These are phyloP conservation scores for Hippoglossus hippoglossus DNA, from an alignment of 2,797 vertebrate genomes.

Conservation along the genomic window DNA sequence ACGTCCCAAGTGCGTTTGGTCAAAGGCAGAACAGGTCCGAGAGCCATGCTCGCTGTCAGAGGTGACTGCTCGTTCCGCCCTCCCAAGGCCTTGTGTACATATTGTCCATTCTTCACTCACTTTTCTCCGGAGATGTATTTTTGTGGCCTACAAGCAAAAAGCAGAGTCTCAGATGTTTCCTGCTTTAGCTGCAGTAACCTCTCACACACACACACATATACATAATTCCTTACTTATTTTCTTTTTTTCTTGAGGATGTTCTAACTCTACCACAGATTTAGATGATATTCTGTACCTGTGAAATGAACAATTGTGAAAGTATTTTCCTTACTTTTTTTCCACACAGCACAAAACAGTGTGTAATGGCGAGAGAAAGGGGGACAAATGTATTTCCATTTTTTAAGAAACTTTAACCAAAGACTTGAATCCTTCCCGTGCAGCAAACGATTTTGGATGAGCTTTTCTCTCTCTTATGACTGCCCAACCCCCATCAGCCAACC, in stretches of 20 bases:
- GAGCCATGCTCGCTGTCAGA: constrained; percentile 2
- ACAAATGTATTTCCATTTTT: constrained; percentile 51
- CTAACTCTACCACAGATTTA: constrained; percentile 5
- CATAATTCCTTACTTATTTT: not conserved
- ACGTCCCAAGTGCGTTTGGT: not conserved
- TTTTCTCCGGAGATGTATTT: constrained; percentile 27
- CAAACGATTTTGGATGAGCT: constrained; percentile 51
- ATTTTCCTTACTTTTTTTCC: constrained; percentile 44
- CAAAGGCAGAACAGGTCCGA: not conserved
- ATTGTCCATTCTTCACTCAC: constrained; percentile 18
- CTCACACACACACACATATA: not conserved
- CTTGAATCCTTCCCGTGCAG: constrained; percentile 84
- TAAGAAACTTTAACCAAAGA: constrained; percentile 91
- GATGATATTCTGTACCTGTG: constrained; percentile 36
- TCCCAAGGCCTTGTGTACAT: constrained; percentile 61
- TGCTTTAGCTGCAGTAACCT: constrained; percentile 28
- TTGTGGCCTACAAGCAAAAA: constrained; percentile 44
- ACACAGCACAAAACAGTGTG: constrained; percentile 83
- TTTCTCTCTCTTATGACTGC: constrained; percentile 25
- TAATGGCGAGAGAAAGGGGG: constrained; percentile 68
- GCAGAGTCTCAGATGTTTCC: constrained; percentile 20
- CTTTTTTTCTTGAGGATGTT: constrained; percentile 17
- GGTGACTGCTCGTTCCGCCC: not conserved
- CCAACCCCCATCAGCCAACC: not conserved
- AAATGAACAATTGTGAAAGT: constrained; percentile 34